Base-by-base conservation (phyloP, 2,888 invertebrate species). In the Hemistola chrysoprasaria region DNA sequence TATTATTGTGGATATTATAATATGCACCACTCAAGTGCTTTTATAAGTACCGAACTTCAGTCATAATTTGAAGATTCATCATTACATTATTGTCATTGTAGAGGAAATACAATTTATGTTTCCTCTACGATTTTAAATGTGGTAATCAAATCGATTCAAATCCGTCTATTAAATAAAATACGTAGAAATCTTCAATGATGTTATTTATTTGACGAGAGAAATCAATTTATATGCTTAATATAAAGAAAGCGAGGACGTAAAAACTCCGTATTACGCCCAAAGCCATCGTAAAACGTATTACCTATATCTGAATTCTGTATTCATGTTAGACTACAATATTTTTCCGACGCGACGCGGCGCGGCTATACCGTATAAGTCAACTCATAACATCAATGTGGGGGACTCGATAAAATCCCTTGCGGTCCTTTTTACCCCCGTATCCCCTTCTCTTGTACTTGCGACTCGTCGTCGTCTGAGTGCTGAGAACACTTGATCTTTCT, bases 241-340 rank as follows among this genome's bases (percentile, higher is more conserved):
- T 52, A 56, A 54, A 53, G 50, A 56, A 53, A 59, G 61, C 53
- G 38, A 45, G 45, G 47, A 64, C 59, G 57, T 63, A 59, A 62
- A 65, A 59, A 59, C 64, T 62, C 58, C 59, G 54, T 59, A 65
- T 71, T 69, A 65, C 60, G 53, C 53, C 52, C 53, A 47, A 54
- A 60, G 63, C 50, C 50, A 51, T 65, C 66, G 56, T 65, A 69
- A 70, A 76, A 65, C 65, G 60, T 74, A 71, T 70, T 69, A 67
- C 63, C 58, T 65, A 66, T 67, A 76, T 65, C 64, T 63, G 62
- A 69, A 76, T 75, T 77, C 65, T 55, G 69, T 78, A 78, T 80
- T 78, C 78, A 76, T 70, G 75, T 69, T 63, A 72, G 71, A 78
- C 78, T 75, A 76, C 72, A 73, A 78, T 76, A 72, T 80, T 75